Conservation (phyloP, 2,888 invertebrate genomes). For the Boloria euphrosyne region DNA sequence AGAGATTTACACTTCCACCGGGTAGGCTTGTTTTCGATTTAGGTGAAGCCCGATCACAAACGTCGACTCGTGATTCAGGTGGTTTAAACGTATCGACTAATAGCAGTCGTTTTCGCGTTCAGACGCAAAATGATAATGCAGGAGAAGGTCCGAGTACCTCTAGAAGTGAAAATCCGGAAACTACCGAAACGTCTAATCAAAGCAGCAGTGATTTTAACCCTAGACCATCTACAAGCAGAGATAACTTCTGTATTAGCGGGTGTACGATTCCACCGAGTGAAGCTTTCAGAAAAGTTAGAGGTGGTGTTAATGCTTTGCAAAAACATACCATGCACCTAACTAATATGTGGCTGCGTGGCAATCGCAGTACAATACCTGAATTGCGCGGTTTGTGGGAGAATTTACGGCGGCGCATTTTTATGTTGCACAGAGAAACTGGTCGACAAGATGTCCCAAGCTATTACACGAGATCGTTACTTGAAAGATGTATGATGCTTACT, state of each 20-base stretch:
- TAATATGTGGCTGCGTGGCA: slow-evolving; percentile 70
- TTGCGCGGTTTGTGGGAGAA: slow-evolving; percentile 85
- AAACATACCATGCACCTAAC: slow-evolving; percentile 66
- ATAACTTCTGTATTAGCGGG: slow-evolving; percentile 59
- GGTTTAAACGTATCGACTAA: slow-evolving; percentile 57
- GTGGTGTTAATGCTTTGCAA: slow-evolving; percentile 65
- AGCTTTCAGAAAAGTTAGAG: slow-evolving; percentile 67
- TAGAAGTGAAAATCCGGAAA: slow-evolving; percentile 41
- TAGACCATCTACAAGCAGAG: slow-evolving; percentile 67
- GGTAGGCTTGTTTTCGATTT: slow-evolving; percentile 63
- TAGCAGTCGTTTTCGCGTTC: slow-evolving; percentile 63
- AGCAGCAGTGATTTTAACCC: slow-evolving; percentile 44
- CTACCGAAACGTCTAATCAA: slow-evolving; percentile 42
- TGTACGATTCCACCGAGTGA: slow-evolving; percentile 61
- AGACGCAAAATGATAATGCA: slow-evolving; percentile 53
- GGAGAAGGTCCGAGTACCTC: slow-evolving; percentile 44
- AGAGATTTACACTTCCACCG: slow-evolving; percentile 46
- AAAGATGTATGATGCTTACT: slow-evolving; percentile 72
- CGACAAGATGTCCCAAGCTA: slow-evolving; percentile 64
- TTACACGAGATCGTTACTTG: slow-evolving; percentile 69
- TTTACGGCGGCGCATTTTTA: slow-evolving; percentile 82
- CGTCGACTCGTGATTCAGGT: slow-evolving; percentile 45
- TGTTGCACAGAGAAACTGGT: slow-evolving; percentile 76
- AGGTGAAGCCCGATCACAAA: slow-evolving; percentile 47
- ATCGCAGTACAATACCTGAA: slow-evolving; percentile 76